A percentile compares a stretch with the other conserved stretches of the same genome.
phyloP scores from a whole-genome alignment of 2,797 vertebrate species.

The Characodon lateralis region DNA sequence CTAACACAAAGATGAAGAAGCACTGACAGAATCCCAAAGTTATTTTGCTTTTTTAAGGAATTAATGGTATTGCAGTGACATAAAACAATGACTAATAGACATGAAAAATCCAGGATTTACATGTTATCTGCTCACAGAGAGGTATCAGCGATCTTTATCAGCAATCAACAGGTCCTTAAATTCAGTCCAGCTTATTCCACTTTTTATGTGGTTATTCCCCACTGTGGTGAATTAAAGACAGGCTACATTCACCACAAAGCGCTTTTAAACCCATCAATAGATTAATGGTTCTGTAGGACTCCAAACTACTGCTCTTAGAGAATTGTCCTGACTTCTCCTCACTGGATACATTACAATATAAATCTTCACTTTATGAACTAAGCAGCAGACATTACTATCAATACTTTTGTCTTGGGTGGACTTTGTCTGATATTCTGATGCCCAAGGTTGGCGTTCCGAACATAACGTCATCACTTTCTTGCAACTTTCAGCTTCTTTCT shows the following conservation, averaged over 20 bases:
- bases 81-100: too few relatives aligned
- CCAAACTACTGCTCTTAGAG: not conserved
- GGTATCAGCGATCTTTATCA: too few relatives aligned
- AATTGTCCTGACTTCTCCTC: not conserved
- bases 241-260: not conserved
- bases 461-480: not conserved
- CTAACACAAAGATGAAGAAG: too few relatives aligned
- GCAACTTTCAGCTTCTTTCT: constrained; percentile 5
- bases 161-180: too few relatives aligned
- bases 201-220: not conserved
- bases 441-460: not conserved
- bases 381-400: not conserved
- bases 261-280: not conserved
- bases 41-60: too few relatives aligned
- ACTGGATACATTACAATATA: not conserved
- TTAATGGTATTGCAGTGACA: too few relatives aligned
- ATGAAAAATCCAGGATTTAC: too few relatives aligned
- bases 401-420: not conserved
- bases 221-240: not conserved
- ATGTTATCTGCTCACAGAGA: too few relatives aligned
- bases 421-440: not conserved
- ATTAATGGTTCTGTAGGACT: not conserved
- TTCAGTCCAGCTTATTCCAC: too few relatives aligned
- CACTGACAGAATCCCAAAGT: too few relatives aligned
- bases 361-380: not conserved